Conservation (phyloP, 2,113 vertebrate genomes). For the Myxocyprinus asiaticus region DNA sequence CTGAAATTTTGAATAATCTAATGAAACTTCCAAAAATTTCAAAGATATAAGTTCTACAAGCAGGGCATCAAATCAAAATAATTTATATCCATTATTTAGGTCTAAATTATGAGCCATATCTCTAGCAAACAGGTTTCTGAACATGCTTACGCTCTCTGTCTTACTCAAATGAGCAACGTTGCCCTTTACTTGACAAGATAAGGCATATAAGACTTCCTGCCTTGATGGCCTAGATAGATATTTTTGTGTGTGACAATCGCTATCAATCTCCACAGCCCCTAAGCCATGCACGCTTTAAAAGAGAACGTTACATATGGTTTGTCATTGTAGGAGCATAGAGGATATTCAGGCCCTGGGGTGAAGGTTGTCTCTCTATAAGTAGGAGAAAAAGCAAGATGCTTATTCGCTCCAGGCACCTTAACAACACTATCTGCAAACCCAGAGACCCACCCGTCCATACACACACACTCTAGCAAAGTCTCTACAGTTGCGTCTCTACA, state of each 20-base stretch:
- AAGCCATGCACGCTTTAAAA: conserved; percentile 46
- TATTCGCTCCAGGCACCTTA: conserved; percentile 12
- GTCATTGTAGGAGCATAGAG: conserved; percentile 15
- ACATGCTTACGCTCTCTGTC: background rate
- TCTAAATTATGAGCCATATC: background rate
- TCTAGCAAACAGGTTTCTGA: background rate
- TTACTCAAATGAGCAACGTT: conserved; percentile 33
- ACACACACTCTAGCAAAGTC: background rate
- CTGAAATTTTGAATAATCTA: background rate
- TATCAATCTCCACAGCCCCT: conserved; percentile 52
- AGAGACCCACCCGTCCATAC: background rate
- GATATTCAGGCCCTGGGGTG: conserved; percentile 25
- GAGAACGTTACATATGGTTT: conserved; percentile 37
- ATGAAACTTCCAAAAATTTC: background rate
- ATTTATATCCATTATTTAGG: background rate
- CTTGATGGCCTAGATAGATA: conserved; percentile 47
- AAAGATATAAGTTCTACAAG: background rate
- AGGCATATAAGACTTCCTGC: conserved; percentile 33
- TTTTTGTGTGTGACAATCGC: conserved; percentile 43
- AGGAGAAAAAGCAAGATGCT: conserved; percentile 18
- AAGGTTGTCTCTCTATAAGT: conserved; percentile 20
- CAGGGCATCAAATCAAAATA: background rate
- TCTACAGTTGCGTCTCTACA: background rate
- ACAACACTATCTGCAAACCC: background rate
- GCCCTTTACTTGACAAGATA: conserved; percentile 47